These are phyloP conservation scores for Tenthredo notha DNA, from an alignment of 2,888 invertebrate species.

Conservation along the genomic window DNA sequence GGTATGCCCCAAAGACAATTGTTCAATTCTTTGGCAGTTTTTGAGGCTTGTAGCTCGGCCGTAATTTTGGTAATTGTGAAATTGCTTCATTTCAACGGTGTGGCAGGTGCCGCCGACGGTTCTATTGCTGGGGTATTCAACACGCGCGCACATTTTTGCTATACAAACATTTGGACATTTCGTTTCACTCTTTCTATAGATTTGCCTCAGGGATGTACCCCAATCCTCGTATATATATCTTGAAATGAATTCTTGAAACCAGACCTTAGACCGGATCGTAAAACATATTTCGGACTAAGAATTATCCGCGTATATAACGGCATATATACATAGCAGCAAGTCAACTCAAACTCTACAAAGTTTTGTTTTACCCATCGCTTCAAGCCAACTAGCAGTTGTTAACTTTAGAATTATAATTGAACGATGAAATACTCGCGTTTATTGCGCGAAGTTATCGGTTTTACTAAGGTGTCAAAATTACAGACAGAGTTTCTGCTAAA, in stretches of 20 bases:
- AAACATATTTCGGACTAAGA: constrained; percentile 2
- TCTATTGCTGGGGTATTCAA: background rate
- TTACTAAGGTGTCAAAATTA: constrained; percentile 64
- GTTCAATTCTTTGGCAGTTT: background rate
- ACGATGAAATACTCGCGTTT: constrained; percentile 64
- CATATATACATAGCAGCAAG: background rate
- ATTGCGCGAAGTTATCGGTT: constrained; percentile 65
- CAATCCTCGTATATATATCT: background rate
- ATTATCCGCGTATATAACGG: constrained; percentile 35
- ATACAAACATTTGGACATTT: constrained; percentile 62
- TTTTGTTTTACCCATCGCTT: background rate
- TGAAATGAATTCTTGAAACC: background rate
- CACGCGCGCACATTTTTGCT: constrained; percentile 61
- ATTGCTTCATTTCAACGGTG: constrained; percentile 67
- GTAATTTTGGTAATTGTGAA: constrained; percentile 69
- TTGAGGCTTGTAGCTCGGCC: constrained; percentile 6
- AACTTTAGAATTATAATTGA: constrained; percentile 60
- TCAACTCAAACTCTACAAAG: constrained; percentile 8
- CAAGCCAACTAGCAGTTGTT: constrained; percentile 11
- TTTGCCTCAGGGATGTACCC: background rate
- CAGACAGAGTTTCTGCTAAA: constrained; percentile 39
- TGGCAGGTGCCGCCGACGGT: constrained; percentile 69
- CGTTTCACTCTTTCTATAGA: constrained; percentile 3
- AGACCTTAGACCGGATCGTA: background rate
- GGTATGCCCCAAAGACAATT: constrained; percentile 37